A percentile compares a stretch with the other conserved stretches of the same genome.
These are phyloP conservation scores for Phalacrocorax aristotelis DNA, from an alignment of 2,113 vertebrate genomes.

Conservation along the genomic window DNA sequence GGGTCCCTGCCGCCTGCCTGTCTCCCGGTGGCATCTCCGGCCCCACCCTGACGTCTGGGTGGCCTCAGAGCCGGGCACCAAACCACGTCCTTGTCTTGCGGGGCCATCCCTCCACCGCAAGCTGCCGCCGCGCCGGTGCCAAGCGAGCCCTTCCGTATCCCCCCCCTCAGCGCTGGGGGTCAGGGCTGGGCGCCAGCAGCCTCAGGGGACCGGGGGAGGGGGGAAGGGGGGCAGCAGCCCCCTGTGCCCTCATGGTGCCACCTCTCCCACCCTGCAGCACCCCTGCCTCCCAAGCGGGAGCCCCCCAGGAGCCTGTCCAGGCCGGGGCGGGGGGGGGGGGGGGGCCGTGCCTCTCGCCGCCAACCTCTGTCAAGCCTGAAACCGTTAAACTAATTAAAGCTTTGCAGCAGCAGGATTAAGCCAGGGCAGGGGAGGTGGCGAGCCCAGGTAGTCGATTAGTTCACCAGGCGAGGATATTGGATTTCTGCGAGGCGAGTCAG, in stretches of 20 bases:
- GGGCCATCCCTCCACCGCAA: background rate
- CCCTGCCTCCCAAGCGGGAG: background rate
- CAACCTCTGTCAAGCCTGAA: slow-evolving; percentile 54
- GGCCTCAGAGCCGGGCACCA: slow-evolving; percentile 51
- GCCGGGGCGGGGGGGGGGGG: too few relatives aligned
- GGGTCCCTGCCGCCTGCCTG: slow-evolving; percentile 40
- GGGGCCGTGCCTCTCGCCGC: background rate
- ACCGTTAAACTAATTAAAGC: slow-evolving; percentile 74
- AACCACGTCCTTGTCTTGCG: slow-evolving; percentile 12
- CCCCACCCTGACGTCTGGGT: slow-evolving; percentile 61
- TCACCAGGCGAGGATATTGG: too few relatives aligned
- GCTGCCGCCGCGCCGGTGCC: background rate
- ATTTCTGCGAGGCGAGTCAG: too few relatives aligned
- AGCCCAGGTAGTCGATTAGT: too few relatives aligned
- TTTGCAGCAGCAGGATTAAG: slow-evolving; percentile 70
- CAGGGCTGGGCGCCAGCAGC: background rate
- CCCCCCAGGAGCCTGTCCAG: too few relatives aligned
- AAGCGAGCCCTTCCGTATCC: background rate
- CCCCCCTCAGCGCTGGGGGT: background rate
- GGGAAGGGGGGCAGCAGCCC: background rate
- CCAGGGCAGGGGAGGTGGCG: background rate
- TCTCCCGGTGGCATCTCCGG: slow-evolving; percentile 55
- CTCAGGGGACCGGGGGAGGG: background rate
- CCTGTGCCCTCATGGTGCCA: background rate
- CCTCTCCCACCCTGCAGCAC: background rate